Evolutionary conservation across 2,888 invertebrate genomes (phyloP), one percentile per base, ranked within the genome.

Genomic region (Agonopterix alstromeriana): DNA sequence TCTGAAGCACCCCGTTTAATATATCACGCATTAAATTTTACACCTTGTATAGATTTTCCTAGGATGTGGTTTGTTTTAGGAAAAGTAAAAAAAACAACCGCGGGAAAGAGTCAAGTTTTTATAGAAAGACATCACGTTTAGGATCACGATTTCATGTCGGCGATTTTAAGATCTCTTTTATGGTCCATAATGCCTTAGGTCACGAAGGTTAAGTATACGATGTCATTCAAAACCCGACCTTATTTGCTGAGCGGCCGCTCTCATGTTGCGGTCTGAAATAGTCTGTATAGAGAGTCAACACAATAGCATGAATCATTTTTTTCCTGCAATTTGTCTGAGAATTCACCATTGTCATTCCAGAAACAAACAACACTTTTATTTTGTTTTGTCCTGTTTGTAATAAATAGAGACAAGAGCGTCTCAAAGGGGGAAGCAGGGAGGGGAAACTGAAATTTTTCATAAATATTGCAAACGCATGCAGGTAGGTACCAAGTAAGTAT

Each of bases 241-340:
- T 81, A 78, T 75, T 73, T 27, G 41, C 10, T 69, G 69, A 60
- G 59, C 74, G 70, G 70, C 57, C 58, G 56, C 67, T 63, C 73
- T 63, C 73, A 72, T 73, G 76, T 72, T 61, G 67, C 67, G 72
- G 67, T 70, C n/a, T n/a, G n/a, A n/a, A n/a, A n/a, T n/a, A n/a
- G n/a, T n/a, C 64, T 57, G 63, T 58, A 60, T 69, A 17, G 17
- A 17, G 2, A 17, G 17, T 17, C 47, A 53, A 50, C 43, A 80
- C 77, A 81, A 80, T 77, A 60, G 63, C 50, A 63, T 81, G 82
- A 82, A 65, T 83, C 81, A 82, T 75, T 70, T 74, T 81, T 65
- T 69, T 8, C 27, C 27, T 27, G 27, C 7, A 27, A 27, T 7
- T 27, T 27, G 27, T 7, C 7, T 5, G 27, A 27, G 27, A 27